Conservation (phyloP, 2,888 invertebrate species). For the Catonia carolina region DNA sequence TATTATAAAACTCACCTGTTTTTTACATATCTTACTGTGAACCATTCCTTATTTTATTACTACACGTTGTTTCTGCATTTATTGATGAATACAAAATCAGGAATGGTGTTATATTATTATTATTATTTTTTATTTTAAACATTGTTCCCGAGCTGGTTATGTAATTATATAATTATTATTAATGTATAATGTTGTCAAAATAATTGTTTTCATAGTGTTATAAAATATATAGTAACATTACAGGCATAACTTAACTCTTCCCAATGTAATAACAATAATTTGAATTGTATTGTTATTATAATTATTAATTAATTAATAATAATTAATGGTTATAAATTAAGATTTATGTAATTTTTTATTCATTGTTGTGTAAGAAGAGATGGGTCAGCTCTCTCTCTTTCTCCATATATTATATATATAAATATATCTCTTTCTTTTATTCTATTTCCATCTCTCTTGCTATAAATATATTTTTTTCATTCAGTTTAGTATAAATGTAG, state of each 20-base stretch:
- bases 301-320: too few species aligned
- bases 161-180: too few species aligned
- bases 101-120: constrained; percentile 21
- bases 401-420: too few species aligned
- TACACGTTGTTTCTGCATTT: constrained; percentile 25
- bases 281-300: too few species aligned
- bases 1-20: constrained; percentile 27
- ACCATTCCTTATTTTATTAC: constrained; percentile 11
- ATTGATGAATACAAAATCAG: constrained; percentile 11
- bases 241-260: constrained; percentile 17
- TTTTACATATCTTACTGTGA: constrained; percentile 17
- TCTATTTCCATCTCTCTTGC: too few species aligned
- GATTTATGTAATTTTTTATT: constrained; percentile 23
- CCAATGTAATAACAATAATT: too few species aligned
- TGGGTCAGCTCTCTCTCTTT: neutral
- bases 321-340: too few species aligned
- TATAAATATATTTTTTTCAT: too few species aligned
- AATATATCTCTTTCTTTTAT: neutral
- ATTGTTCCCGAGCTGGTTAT: constrained; percentile 22
- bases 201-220: constrained; percentile 20
- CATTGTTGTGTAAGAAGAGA: constrained; percentile 5
- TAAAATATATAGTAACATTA: neutral
- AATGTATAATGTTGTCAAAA: constrained; percentile 16
- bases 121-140: too few species aligned
- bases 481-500: too few species aligned